These are phyloP conservation scores for Stomatorhinus ivindoensis DNA, from an alignment of 2,113 vertebrate genomes.

Conservation along the genomic window DNA sequence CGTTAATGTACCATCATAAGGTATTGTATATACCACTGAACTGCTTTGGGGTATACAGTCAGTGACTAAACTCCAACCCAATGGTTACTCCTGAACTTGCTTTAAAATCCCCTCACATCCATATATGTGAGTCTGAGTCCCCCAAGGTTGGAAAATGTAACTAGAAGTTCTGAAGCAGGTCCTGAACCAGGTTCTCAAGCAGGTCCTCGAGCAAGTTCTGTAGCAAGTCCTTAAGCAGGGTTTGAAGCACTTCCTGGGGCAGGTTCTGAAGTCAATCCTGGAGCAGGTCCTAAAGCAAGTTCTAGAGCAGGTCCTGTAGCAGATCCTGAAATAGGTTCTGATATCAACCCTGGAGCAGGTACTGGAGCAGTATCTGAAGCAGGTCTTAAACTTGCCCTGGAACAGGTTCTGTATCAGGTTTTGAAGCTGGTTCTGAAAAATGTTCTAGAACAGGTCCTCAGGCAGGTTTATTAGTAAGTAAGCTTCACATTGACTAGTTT, in stretches of 20 bases:
- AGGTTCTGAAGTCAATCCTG: background rate
- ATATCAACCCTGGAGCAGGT: background rate
- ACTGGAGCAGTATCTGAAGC: background rate
- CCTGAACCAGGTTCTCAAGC: background rate
- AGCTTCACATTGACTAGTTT: background rate
- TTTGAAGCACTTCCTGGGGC: background rate
- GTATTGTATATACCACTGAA: background rate
- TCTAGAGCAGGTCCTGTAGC: background rate
- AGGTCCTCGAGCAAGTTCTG: background rate
- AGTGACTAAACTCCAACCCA: background rate
- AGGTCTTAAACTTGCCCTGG: background rate
- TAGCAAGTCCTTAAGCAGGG: background rate
- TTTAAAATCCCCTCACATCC: background rate
- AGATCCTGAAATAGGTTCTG: background rate
- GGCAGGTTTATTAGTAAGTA: background rate
- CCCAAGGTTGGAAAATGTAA: background rate
- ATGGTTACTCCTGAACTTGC: background rate
- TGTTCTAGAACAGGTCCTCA: background rate
- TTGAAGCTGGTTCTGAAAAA: background rate
- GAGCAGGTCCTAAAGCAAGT: background rate
- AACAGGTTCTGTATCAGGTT: background rate
- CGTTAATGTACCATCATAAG: background rate
- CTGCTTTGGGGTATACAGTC: background rate
- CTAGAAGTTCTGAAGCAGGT: background rate
- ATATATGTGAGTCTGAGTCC: background rate